Evolutionary conservation across 2,797 vertebrate species (phyloP), one percentile per base, ranked within the genome.

Genomic region (Ateles fusciceps): DNA sequence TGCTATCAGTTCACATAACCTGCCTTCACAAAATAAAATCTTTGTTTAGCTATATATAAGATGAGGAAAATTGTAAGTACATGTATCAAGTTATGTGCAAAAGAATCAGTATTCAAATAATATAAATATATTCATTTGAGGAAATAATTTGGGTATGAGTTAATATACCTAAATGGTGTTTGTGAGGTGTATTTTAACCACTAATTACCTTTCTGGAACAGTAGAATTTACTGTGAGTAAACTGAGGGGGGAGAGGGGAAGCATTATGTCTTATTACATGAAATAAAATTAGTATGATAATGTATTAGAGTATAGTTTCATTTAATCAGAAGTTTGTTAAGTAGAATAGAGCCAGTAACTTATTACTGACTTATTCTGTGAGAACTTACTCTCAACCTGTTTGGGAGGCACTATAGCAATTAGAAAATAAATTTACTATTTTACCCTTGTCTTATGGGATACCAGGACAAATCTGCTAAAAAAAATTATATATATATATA

Each of bases 391-490:
- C 33, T 95, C 76, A 83, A 78, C 64, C 85, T 55, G 33, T 85
- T 44, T 93, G 85, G 81, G 5, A 95, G 33, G 14, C 21, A 59
- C 59, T 85, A 55, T 94, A 88, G 93, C 94, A 96, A 86, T 50
- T 96, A 97, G 22, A 46, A 61, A 93, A 75, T 93, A 98, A 93
- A 97, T 90, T 48, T 26, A 17, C 92, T 95, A 33, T 30, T 97
- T 97, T 44, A 26, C 39, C 87, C 46, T 93, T 95, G 4, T 91
- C 19, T 24, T 72, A 55, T 78, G 15, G 8, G 92, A 81, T 26
- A 24, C 24, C 15, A 93, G 94, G 71, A 95, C 91, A 91, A 96
- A 9, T 5, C 84, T 42, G 10, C 74, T 30, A 17, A 19, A 68
- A n/a, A 10, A 64, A 93, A 3, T 39, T 39, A 39, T 39, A 39